Evolutionary conservation across 2,888 invertebrate genomes (phyloP), one percentile per base, ranked within the genome.

Genomic region (Archips crataeganus): DNA sequence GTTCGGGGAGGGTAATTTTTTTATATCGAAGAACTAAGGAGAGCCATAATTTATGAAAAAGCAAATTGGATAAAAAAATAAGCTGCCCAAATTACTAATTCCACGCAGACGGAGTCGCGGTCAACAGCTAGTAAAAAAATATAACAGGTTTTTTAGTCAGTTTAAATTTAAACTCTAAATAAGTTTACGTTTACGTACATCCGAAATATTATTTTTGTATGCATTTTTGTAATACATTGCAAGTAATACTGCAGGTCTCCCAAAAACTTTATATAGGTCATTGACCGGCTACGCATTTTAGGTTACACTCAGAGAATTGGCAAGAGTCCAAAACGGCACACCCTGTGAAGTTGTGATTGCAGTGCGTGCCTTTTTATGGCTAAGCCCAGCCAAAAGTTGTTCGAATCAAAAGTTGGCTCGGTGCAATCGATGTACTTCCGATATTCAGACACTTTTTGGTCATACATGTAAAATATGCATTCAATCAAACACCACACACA

Each of bases 331-430:
- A n/a, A 11, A 57, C 6, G 57, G 47, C 59, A 32, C 67, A 15
- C 54, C 51, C 64, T 54, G 42, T 2, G 39, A 61, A 51, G 45
- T 61, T 23, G 64, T 42, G 65, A 74, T 69, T 64, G 60, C 64
- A 61, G 65, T 74, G 74, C 69, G 74, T 74, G 54, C 34, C 42
- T 54, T 34, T 68, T 74, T 70, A 60, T 45, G 45, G 57, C 45
- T 60, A 34, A 59, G 64, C 54, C 51, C 11, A 59, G 69, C 63
- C 73, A 73, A 63, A 67, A 64, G 42, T 65, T 45, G 60, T 61
- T 70, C 65, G 45, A 54, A 70, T 54, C 36, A 59, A n/a, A 42
- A 64, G 2, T 74, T 69, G 60, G 65, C 65, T 60, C 11, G 11
- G 32, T 10, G 1, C 23, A 32, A 57, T 57, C 57, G 32, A 57